Conservation (phyloP, 2,888 invertebrate species). For the Dasysyrphus tricinctus region DNA sequence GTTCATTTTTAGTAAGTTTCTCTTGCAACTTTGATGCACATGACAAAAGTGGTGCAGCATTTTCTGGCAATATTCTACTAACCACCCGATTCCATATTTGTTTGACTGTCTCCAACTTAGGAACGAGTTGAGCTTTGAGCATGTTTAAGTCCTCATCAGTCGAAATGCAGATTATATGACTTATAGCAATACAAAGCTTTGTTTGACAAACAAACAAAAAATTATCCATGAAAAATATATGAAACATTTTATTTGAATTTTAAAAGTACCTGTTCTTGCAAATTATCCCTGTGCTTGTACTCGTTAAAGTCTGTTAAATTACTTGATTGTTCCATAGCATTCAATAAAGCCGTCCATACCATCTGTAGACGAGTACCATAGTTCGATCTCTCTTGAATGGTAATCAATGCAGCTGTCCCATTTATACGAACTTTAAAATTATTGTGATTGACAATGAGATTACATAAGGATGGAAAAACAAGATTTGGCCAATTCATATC, state of each 20-base stretch:
- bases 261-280: conserved; percentile 90
- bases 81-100: conserved; percentile 82
- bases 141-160: conserved; percentile 85
- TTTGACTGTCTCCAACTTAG: conserved; percentile 79
- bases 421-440: conserved; percentile 96
- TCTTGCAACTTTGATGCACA: conserved; percentile 77
- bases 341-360: conserved; percentile 89
- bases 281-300: conserved; percentile 92
- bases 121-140: conserved; percentile 81
- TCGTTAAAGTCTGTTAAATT: conserved; percentile 92
- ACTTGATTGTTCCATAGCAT: conserved; percentile 90
- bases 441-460: conserved; percentile 88
- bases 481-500: conserved; percentile 84
- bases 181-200: conserved; percentile 89
- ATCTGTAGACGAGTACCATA: conserved; percentile 87
- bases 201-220: conserved; percentile 82
- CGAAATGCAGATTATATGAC: conserved; percentile 88
- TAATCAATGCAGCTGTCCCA: conserved; percentile 90
- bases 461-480: conserved; percentile 87
- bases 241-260: neutral
- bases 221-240: neutral
- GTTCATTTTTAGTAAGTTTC: conserved; percentile 45
- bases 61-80: conserved; percentile 82
- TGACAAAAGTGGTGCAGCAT: conserved; percentile 80
- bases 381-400: conserved; percentile 85